These are phyloP conservation scores for Struthidea cinerea DNA, from an alignment of 2,113 vertebrate genomes.

Conservation along the genomic window DNA sequence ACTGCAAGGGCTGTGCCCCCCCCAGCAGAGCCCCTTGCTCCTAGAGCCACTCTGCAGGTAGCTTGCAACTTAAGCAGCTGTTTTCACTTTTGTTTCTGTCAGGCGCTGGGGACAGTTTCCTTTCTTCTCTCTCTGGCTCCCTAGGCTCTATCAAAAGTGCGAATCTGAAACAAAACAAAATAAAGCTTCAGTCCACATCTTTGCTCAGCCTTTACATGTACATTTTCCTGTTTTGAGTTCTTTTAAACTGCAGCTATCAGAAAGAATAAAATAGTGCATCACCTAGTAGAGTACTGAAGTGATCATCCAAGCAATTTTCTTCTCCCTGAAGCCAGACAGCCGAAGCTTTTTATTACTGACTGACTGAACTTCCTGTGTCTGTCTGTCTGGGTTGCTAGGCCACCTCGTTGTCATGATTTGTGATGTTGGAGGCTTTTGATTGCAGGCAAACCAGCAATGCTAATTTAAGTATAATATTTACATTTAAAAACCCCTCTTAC, in stretches of 20 bases:
- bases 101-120: neutral
- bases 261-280: slow-evolving; percentile 58
- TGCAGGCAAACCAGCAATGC: neutral
- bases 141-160: slow-evolving; percentile 32
- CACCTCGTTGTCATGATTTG: neutral
- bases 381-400: slow-evolving; percentile 45
- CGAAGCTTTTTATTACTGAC: slow-evolving; percentile 58
- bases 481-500: neutral
- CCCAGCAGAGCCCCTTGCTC: neutral
- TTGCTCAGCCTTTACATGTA: slow-evolving; percentile 42
- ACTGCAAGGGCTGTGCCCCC: neutral
- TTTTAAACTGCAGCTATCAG: slow-evolving; percentile 62
- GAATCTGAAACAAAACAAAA: slow-evolving; percentile 51
- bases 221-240: slow-evolving; percentile 36
- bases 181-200: slow-evolving; percentile 51
- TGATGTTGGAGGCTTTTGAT: slow-evolving; percentile 25
- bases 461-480: slow-evolving; percentile 23
- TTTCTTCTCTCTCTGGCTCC: slow-evolving; percentile 30
- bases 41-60: neutral
- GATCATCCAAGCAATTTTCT: slow-evolving; percentile 54
- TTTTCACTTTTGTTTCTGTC: slow-evolving; percentile 10
- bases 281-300: slow-evolving; percentile 44
- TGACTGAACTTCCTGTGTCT: slow-evolving; percentile 42
- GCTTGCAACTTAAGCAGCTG: neutral
- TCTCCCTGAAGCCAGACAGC: slow-evolving; percentile 60